A percentile compares a stretch with the other conserved stretches of the same genome.
These are phyloP conservation scores for Apamea crenata DNA, from an alignment of 2,888 invertebrate genomes.

Conservation along the genomic window DNA sequence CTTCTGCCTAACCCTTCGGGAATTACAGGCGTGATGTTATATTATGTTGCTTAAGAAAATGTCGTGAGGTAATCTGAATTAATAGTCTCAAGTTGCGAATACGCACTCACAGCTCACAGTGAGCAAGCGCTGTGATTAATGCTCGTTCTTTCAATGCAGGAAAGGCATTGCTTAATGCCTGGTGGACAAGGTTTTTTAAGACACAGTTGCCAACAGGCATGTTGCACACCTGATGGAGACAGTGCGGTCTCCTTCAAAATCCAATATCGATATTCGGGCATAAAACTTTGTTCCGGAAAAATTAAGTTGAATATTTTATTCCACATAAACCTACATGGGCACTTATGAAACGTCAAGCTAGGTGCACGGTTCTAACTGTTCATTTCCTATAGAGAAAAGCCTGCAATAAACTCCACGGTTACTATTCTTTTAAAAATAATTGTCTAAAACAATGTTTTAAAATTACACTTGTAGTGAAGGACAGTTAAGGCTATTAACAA, in stretches of 20 bases:
- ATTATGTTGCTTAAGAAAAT: slow-evolving; percentile 31
- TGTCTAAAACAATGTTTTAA: no score
- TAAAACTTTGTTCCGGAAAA: no score
- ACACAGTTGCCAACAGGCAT: neutral
- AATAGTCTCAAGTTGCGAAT: slow-evolving; percentile 41
- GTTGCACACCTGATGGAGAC: neutral
- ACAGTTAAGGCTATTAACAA: no score
- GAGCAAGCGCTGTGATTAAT: slow-evolving; percentile 32
- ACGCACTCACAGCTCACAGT: slow-evolving; percentile 24
- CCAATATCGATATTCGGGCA: no score
- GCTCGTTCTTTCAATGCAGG: neutral
- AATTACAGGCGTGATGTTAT: neutral
- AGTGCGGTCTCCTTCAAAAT: neutral
- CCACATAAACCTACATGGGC: no score
- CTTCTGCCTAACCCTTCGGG: neutral
- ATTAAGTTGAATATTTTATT: no score
- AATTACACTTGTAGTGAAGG: no score
- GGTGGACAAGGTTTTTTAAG: neutral
- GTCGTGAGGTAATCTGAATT: slow-evolving; percentile 43
- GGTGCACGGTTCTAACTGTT: no score
- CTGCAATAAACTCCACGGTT: no score
- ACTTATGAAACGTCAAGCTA: no score
- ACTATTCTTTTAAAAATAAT: no score
- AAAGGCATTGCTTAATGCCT: slow-evolving; percentile 18
- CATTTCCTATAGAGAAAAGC: no score